Evolutionary conservation across 2,888 invertebrate species (phyloP), one percentile per base, ranked within the genome.

Genomic region (Boloria euphrosyne): DNA sequence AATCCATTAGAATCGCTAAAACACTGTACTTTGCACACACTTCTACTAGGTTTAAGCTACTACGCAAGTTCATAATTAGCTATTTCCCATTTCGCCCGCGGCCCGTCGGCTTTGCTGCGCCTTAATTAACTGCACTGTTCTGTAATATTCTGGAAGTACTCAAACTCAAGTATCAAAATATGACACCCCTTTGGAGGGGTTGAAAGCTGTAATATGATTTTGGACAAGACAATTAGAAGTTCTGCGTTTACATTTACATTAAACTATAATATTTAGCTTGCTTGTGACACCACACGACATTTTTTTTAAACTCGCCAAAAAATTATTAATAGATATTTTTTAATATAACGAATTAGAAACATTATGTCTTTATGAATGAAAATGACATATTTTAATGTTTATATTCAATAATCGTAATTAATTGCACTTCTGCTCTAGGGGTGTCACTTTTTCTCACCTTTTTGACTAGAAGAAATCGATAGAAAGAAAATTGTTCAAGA

Each of bases 11-110:
- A 46, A 17, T n/a, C 78, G 78, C 81, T 72, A 4, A 44, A 54
- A 67, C 75, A 55, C 55, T 6, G 75, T 47, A 53, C 74, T 72
- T 73, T 66, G 54, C 68, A 67, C 66, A 62, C 66, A 71, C 71
- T 71, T 75, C 77, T 76, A 76, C 78, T 80, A 79, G 80, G 78
- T 85, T 83, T 83, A 83, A 85, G 80, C 82, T 81, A 81, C 81
- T 83, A 89, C 87, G 85, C 87, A 87, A 89, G 83, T 90, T 89
- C 87, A 87, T 90, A 90, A 90, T 90, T 89, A 90, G 88, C 89
- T 85, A 89, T 89, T 90, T 90, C 89, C 90, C 87, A 86, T 87
- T 87, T 86, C 80, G 86, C 90, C 84, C 75, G 76, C 74, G 81
- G 90, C 84, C 82, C 77, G 80, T 78, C 74, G 79, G 85, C 84